Conservation (phyloP, 2,888 invertebrate genomes). For the Catonia carolina region DNA sequence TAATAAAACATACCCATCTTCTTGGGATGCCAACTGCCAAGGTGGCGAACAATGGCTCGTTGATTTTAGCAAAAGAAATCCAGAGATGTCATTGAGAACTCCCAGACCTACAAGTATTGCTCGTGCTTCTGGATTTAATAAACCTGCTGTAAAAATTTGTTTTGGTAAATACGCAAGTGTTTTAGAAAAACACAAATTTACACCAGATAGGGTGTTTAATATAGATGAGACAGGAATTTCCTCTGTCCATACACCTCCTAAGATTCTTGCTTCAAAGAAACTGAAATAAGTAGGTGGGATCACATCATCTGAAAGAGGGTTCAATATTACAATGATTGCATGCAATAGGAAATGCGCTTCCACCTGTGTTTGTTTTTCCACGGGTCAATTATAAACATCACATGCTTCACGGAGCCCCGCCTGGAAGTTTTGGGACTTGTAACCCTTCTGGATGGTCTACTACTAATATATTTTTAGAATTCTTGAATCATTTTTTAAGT, state of each 20-base stretch:
- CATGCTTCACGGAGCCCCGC: not conserved
- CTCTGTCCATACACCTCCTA: not conserved
- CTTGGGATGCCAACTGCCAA: not conserved
- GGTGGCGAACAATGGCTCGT: too few relatives aligned
- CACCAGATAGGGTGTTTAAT: not conserved
- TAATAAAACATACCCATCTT: not conserved
- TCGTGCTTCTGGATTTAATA: not conserved
- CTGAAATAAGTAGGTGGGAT: not conserved
- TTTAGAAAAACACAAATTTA: not conserved
- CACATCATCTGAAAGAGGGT: not conserved
- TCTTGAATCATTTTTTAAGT: slow-evolving; percentile 29
- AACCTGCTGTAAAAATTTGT: not conserved
- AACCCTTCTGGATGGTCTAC: slow-evolving; percentile 30
- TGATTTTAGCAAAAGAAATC: too few relatives aligned
- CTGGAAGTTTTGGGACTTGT: slow-evolving; percentile 26
- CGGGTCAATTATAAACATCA: not conserved
- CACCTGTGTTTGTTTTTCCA: not conserved
- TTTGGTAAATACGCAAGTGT: not conserved
- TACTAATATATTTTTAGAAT: slow-evolving; percentile 24
- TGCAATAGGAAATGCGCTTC: not conserved
- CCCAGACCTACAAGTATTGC: not conserved
- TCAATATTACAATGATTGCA: not conserved
- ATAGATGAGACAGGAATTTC: not conserved
- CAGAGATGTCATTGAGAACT: not conserved
- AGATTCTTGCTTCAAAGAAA: not conserved